Conservation (phyloP, 2,113 vertebrate species). For the Rhinogobius similis region DNA sequence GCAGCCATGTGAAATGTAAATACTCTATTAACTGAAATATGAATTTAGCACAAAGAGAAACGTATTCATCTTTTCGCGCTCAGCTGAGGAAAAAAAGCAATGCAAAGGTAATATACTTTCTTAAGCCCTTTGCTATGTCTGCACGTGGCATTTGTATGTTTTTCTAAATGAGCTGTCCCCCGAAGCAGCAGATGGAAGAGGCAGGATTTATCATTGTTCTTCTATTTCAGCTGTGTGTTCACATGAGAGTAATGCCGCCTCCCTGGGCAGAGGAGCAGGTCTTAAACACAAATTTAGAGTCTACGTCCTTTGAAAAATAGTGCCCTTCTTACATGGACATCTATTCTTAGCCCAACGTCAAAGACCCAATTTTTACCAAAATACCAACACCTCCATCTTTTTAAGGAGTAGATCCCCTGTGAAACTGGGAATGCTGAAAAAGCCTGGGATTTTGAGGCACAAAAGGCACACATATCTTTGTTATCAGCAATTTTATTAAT, state of each 20-base stretch:
- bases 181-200: constrained; percentile 33
- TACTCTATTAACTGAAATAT: background rate
- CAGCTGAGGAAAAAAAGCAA: too few relatives aligned
- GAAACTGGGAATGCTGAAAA: background rate
- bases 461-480: too few relatives aligned
- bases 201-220: constrained; percentile 27
- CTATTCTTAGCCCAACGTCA: constrained; percentile 39
- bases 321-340: constrained; percentile 19
- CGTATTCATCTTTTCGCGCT: background rate
- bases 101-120: constrained; percentile 9
- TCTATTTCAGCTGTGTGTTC: constrained; percentile 27
- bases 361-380: constrained; percentile 28
- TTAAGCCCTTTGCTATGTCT: constrained; percentile 6
- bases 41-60: constrained; percentile 33
- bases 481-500: too few relatives aligned
- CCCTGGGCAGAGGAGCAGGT: constrained; percentile 20
- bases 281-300: constrained; percentile 34
- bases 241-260: constrained; percentile 32
- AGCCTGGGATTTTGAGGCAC: background rate
- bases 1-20: background rate
- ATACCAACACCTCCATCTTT: constrained; percentile 21
- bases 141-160: background rate
- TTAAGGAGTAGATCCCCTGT: background rate
- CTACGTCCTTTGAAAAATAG: constrained; percentile 38
- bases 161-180: constrained; percentile 19